Percentiles rank a stretch among this genome's conserved stretches.
Conservation (phyloP, 2,113 vertebrate species). For the Aspidoscelis tigris region DNA sequence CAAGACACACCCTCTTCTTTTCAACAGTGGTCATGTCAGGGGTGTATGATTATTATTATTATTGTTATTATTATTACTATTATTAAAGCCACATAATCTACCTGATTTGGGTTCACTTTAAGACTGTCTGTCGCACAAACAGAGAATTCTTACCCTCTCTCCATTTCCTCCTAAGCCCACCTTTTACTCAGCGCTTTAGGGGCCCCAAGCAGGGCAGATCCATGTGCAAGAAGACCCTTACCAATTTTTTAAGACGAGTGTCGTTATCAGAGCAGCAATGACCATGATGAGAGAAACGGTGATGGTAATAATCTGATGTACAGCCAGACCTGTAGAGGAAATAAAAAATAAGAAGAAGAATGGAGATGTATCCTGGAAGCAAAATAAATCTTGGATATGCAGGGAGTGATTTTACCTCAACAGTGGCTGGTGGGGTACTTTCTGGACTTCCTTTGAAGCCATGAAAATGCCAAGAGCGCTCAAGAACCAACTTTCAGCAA, state of each 20-base stretch:
- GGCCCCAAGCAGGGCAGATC: slow-evolving; percentile 43
- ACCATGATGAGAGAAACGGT: slow-evolving; percentile 99
- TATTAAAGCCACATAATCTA: too few relatives aligned
- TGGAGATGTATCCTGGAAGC: neutral
- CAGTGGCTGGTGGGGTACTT: too few relatives aligned
- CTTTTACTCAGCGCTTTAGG: neutral
- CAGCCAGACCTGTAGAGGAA: slow-evolving; percentile 89
- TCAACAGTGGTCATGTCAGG: too few relatives aligned
- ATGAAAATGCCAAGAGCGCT: too few relatives aligned
- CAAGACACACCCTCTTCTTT: too few relatives aligned
- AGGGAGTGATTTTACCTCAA: neutral
- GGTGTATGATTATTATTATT: too few relatives aligned
- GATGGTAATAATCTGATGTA: slow-evolving; percentile 99
- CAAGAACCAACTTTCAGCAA: too few relatives aligned
- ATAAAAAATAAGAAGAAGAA: slow-evolving; percentile 54
- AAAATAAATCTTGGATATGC: fast-evolving
- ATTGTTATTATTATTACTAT: too few relatives aligned
- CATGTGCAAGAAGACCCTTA: slow-evolving; percentile 76
- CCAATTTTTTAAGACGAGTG: slow-evolving; percentile 99
- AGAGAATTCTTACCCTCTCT: neutral
- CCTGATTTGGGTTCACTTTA: neutral
- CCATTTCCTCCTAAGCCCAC: fast-evolving
- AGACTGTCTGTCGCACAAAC: neutral
- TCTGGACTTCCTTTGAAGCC: too few relatives aligned
- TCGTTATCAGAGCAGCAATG: slow-evolving; percentile 98